phyloP scores from a whole-genome alignment of 2,888 invertebrate genomes.

The Phengaris alcon region DNA sequence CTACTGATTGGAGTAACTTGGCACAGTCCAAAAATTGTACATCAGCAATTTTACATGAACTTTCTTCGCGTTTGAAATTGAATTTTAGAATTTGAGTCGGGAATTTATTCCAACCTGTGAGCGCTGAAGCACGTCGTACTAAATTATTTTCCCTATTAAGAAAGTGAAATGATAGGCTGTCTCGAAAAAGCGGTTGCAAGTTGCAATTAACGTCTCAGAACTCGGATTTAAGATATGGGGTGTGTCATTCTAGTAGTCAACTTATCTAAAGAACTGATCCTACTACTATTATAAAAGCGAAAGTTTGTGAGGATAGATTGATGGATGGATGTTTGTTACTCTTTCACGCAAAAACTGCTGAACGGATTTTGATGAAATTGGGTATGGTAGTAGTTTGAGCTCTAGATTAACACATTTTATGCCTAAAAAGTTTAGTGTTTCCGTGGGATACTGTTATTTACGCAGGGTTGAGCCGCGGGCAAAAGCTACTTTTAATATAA shows the following conservation, averaged over 20 bases:
- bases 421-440: no score
- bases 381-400: no score
- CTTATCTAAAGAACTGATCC: neutral
- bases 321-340: no score
- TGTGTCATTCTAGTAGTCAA: neutral
- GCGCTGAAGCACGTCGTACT: neutral
- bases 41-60: conserved; percentile 2
- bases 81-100: conserved; percentile 9
- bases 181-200: neutral
- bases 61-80: conserved; percentile 4
- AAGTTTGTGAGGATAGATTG: no score
- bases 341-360: no score
- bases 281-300: neutral
- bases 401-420: no score
- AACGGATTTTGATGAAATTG: no score
- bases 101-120: conserved; percentile 17
- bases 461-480: no score
- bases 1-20: neutral
- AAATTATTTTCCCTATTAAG: conserved; percentile 4
- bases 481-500: no score
- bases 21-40: neutral
- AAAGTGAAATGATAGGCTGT: conserved; percentile 16
- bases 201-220: neutral
- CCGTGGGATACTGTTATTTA: no score
- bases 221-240: neutral